Base-by-base conservation (phyloP, 1,140 invertebrate genomes). In the Potamilus streckersoni region DNA sequence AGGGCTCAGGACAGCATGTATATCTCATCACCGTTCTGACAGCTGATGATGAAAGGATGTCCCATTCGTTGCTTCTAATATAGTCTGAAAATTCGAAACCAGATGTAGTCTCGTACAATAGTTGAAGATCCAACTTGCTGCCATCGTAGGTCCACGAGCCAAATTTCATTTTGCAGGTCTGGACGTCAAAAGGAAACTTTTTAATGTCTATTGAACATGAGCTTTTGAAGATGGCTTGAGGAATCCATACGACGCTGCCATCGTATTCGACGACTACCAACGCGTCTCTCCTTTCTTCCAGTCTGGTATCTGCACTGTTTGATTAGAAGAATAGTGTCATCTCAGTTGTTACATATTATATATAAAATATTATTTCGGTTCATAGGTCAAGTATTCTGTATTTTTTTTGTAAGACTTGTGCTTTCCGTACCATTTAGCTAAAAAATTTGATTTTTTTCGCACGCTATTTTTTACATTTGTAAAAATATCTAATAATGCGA, bases 181-280 rank as follows among this genome's bases (percentile, higher is more conserved):
- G 89, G 19, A 83, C 61, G 73, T 89, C 88, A 79, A 89, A 89
- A 12, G 88, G 88, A 76, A 89, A 89, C 69, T 84, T 76, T 64
- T 82, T 83, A 64, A 88, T 88, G 87, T 98, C 96, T 73, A 89
- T 88, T 31, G 74, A 69, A 78, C 98, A 99, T 11, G 97, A 98
- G 15, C 96, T 98, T 89, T 99, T 99, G 89, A 98, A 99, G 87
- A 99, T 99, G 4, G 97, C 97, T 62, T 97, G 97, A 59, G 97
- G 97, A 87, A 98, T 96, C 97, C 97, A 98, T 64, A 95, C 92
- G 57, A 98, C 96, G 90, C 95, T 95, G 16, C 98, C 98, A 90
- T 96, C 97, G 88, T 96, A 94, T 85, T 84, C 78, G 0, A 91
- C 73, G 12, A 84, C 82, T 55, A 84, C 85, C 79, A 88, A 73